These are phyloP conservation scores for Reinhardtius hippoglossoides DNA, from an alignment of 2,113 vertebrate species.

Conservation along the genomic window DNA sequence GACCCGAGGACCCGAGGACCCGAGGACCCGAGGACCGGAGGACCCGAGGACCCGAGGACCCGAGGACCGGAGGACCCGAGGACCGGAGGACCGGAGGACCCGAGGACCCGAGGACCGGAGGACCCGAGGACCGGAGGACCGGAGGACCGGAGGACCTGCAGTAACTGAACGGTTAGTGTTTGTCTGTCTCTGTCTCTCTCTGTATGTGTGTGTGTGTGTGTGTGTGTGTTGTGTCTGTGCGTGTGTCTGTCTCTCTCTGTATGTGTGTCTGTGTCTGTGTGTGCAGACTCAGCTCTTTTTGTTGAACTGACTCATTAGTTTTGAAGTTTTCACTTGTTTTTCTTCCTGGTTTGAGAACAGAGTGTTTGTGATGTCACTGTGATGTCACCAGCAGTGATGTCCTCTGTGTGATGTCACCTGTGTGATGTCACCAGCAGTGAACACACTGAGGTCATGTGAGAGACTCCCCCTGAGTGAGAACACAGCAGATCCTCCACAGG, in stretches of 20 bases:
- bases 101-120: constrained; percentile 53
- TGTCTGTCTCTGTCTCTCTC: background rate
- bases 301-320: background rate
- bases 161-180: background rate
- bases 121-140: constrained; percentile 54
- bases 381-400: too few relatives aligned
- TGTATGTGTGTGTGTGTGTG: too few relatives aligned
- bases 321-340: background rate
- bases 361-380: background rate
- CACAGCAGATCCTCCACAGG: too few relatives aligned
- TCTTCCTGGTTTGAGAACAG: background rate
- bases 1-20: constrained; percentile 54
- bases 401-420: too few relatives aligned
- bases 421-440: too few relatives aligned
- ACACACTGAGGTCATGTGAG: too few relatives aligned
- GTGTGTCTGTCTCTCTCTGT: too few relatives aligned
- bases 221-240: too few relatives aligned
- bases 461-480: too few relatives aligned
- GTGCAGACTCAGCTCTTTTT: background rate
- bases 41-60: constrained; percentile 54
- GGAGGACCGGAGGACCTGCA: constrained; percentile 4
- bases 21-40: constrained; percentile 53
- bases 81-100: constrained; percentile 54
- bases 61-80: constrained; percentile 53
- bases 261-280: background rate